These are phyloP conservation scores for Pterocles orientalis DNA, from an alignment of 2,113 vertebrate genomes.

Conservation along the genomic window DNA sequence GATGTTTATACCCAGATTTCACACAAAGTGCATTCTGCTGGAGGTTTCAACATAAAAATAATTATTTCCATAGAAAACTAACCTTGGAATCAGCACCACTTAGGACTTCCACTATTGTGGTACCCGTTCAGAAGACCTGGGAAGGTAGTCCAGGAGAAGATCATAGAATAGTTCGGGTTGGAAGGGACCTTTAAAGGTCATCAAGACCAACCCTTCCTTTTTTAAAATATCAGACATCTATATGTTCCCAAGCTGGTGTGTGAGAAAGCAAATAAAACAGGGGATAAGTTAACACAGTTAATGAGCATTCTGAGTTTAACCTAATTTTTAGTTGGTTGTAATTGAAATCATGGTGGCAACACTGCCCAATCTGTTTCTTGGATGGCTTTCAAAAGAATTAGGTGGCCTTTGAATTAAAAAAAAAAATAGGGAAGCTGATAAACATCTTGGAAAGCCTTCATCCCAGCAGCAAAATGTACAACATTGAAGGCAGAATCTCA, in stretches of 20 bases:
- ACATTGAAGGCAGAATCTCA: not conserved
- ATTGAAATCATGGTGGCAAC: not conserved
- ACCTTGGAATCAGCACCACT: not conserved
- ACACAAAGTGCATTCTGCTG: not conserved
- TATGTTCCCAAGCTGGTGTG: not conserved
- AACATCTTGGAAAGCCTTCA: not conserved
- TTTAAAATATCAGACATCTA: not conserved
- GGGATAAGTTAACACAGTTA: not conserved
- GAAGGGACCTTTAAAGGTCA: not conserved
- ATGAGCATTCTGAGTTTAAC: not conserved
- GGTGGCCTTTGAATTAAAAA: not conserved
- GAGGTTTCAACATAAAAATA: not conserved
- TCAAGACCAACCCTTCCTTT: not conserved
- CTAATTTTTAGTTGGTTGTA: not conserved
- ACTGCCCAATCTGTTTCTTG: not conserved
- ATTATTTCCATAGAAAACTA: not conserved
- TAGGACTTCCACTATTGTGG: not conserved
- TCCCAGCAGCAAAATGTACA: not conserved
- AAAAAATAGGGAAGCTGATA: not conserved
- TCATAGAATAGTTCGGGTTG: not conserved
- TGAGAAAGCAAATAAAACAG: fast-evolving
- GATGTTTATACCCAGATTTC: not conserved
- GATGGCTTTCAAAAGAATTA: constrained; percentile 4
- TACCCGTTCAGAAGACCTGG: not conserved
- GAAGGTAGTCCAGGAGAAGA: not conserved